Evolutionary conservation across 2,797 vertebrate species (phyloP), one percentile per base, ranked within the genome.

Genomic region (Lepus oiostolus): DNA sequence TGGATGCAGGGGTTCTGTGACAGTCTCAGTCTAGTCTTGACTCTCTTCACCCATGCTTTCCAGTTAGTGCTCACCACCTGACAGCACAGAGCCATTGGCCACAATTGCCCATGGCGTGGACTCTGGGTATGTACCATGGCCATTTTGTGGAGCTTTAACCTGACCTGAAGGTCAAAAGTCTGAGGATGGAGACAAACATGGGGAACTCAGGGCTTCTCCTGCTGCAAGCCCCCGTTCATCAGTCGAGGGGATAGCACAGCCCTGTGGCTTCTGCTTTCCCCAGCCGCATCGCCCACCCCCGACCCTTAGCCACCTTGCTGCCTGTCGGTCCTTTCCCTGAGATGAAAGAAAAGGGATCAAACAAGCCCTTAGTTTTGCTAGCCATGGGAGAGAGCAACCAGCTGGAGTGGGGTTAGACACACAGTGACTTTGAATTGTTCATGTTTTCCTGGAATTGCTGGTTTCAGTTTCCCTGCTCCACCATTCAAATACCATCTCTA

Each of bases 121-220:
- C 32, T 83, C 21, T 80, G 71, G 58, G 72, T 76, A 35, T 65
- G 52, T 28, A 13, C 85, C 62, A 19, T 54, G 42, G 42, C 42
- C 42, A 47, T 47, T 47, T 62, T 68, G 38, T 42, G 71, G 75
- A 75, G 16, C 68, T 42, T 90, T 50, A 79, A 35, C 62, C 38
- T 63, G 58, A 86, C 35, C 35, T 38, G 22, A 32, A 95, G 47
- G 16, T 54, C 76, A 60, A 30, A 90, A 35, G 19, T 91, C 68
- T 84, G 38, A 89, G 72, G 42, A 26, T 79, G 9, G 21, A 54
- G 38, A 47, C 7, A 54, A 62, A 35, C 65, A 30, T 9, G 54
- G 13, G 90, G 38, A 93, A 74, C 77, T 75, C 32, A 22, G 54
- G 12, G 21, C 14, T 82, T 93, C 58, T 89, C 89, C 93, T 77